Evolutionary conservation across 1,140 invertebrate genomes (phyloP).

Genomic region (Frieseomelitta varia): DNA sequence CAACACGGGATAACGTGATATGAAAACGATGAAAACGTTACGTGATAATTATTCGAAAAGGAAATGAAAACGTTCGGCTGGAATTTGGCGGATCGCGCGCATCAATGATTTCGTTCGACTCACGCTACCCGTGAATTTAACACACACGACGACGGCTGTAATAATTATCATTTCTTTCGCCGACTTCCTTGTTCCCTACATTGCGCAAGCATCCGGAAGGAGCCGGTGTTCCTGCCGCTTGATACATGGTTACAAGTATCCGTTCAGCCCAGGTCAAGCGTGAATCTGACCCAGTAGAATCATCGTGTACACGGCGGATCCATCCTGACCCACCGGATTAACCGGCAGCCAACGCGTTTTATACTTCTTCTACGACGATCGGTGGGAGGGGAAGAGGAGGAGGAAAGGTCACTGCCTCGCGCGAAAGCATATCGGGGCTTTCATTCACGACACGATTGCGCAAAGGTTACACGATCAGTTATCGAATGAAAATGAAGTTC

Average conservation of each 20-base stretch:
- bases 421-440: conserved; percentile 44
- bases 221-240: conserved; percentile 50
- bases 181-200: conserved; percentile 61
- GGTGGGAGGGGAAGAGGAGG: too few species aligned
- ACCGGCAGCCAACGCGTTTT: conserved; percentile 27
- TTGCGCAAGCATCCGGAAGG: conserved; percentile 69
- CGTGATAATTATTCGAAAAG: too few species aligned
- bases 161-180: conserved; percentile 63
- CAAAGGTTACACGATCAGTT: conserved; percentile 17
- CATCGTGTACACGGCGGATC: conserved; percentile 13
- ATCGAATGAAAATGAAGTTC: conserved; percentile 24
- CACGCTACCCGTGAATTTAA: too few species aligned
- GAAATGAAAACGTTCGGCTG: too few species aligned
- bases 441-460: conserved; percentile 38
- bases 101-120: too few species aligned
- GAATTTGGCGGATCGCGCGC: too few species aligned
- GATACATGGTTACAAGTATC: conserved; percentile 58
- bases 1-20: too few species aligned
- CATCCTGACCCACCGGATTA: conserved; percentile 28
- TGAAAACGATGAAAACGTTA: too few species aligned
- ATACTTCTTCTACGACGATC: background rate
- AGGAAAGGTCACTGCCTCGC: conserved; percentile 51
- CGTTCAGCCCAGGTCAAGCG: conserved; percentile 66
- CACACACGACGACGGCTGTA: background rate
- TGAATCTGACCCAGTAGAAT: conserved; percentile 66